Conservation (phyloP, 2,113 vertebrate genomes). For the Corvus hawaiiensis region DNA sequence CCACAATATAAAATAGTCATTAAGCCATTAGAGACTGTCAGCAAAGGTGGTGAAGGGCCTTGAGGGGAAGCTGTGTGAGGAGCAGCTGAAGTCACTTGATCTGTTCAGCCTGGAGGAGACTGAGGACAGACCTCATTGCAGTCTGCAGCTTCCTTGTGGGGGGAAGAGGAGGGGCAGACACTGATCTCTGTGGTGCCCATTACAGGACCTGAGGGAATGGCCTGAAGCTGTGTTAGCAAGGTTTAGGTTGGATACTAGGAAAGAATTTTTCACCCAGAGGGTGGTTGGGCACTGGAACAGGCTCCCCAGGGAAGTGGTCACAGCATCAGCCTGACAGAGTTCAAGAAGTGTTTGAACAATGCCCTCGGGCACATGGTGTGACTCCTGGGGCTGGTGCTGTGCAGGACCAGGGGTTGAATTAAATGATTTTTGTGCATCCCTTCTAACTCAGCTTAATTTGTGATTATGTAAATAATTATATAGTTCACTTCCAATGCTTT, state of each 20-base stretch:
- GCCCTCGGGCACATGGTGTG: background rate
- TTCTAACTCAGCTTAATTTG: background rate
- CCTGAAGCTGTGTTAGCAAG: background rate
- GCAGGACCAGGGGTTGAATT: background rate
- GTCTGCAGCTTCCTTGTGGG: background rate
- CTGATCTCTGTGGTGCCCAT: background rate
- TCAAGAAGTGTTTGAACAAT: background rate
- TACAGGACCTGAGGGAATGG: rapidly evolving
- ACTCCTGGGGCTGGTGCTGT: background rate
- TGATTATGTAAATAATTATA: background rate
- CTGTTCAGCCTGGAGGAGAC: background rate
- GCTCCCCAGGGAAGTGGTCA: background rate
- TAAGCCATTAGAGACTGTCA: too few species aligned
- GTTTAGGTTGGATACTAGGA: background rate
- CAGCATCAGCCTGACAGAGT: background rate
- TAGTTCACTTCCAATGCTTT: background rate
- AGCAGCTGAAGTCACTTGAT: background rate
- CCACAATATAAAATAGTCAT: too few species aligned
- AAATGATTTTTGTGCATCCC: too few species aligned
- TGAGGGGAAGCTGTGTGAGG: rapidly evolving
- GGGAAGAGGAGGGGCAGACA: background rate
- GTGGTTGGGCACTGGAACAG: background rate
- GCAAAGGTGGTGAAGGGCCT: too few species aligned
- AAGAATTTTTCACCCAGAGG: background rate
- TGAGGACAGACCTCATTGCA: background rate